Conservation (phyloP, 2,888 invertebrate genomes). For the Rugalucina vietnamica region DNA sequence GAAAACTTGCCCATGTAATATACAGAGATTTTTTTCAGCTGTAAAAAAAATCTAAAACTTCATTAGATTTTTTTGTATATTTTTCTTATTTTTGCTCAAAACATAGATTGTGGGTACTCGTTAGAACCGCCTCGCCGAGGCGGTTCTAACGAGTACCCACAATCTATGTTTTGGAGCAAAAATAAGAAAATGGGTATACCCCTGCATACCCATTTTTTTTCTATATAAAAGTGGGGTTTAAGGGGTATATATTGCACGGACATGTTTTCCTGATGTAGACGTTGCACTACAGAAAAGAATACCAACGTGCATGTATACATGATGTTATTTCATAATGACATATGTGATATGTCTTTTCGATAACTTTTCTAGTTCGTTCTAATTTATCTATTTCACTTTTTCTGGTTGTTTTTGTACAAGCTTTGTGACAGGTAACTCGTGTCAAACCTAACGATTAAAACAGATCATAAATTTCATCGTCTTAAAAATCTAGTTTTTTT, state of each 20-base stretch:
- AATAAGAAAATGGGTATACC: background rate
- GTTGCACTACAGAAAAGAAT: background rate
- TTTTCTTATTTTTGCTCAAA: too few species aligned
- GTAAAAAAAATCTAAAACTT: too few species aligned
- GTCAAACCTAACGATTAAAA: constrained; percentile 10
- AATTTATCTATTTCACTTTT: constrained; percentile 1
- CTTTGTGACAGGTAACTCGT: background rate
- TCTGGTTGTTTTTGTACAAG: background rate
- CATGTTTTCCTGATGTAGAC: background rate
- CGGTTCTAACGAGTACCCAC: background rate
- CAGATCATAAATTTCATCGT: background rate
- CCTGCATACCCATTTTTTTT: background rate
- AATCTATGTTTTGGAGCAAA: background rate
- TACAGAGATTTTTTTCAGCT: too few species aligned
- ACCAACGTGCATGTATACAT: too few species aligned
- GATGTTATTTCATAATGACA: background rate
- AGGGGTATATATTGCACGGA: background rate
- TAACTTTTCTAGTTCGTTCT: background rate
- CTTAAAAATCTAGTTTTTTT: too few species aligned
- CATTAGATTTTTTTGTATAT: too few species aligned
- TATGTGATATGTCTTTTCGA: background rate
- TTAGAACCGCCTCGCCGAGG: background rate
- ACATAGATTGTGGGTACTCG: too few species aligned
- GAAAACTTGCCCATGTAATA: too few species aligned
- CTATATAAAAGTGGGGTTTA: background rate